Evolutionary conservation across 2,888 invertebrate species (phyloP).

Genomic region (Cheilosia scutellata): DNA sequence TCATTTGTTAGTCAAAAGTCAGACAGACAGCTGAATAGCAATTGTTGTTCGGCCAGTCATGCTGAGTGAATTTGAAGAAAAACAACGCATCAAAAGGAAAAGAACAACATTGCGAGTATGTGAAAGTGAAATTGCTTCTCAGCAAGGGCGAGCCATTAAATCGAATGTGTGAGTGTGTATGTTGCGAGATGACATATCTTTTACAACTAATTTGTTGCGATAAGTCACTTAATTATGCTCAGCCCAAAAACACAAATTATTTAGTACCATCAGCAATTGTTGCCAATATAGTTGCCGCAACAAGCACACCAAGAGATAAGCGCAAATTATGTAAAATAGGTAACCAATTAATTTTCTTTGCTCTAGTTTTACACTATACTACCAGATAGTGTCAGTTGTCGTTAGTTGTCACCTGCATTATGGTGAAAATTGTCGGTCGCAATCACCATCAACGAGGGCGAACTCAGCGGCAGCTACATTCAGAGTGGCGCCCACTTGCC

Average conservation of each 20-base stretch:
- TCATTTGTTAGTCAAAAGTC: constrained; percentile 30
- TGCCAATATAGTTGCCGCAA: constrained; percentile 57
- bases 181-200: not conserved
- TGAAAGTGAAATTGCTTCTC: constrained; percentile 67
- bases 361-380: constrained; percentile 79
- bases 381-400: constrained; percentile 52
- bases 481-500: constrained; percentile 38
- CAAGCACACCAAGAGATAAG: constrained; percentile 70
- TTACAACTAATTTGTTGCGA: not conserved
- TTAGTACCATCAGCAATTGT: constrained; percentile 47
- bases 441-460: constrained; percentile 29
- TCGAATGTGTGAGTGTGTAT: constrained; percentile 18
- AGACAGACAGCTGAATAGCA: constrained; percentile 53
- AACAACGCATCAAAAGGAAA: not conserved
- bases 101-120: constrained; percentile 14
- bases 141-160: constrained; percentile 35
- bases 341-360: constrained; percentile 83
- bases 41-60: constrained; percentile 51
- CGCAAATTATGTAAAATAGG: constrained; percentile 82
- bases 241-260: constrained; percentile 6
- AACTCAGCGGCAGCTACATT: too few species aligned
- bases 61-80: constrained; percentile 46
- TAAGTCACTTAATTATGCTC: constrained; percentile 23
- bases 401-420: constrained; percentile 67
- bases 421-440: constrained; percentile 45